Percentiles rank a stretch among this genome's conserved stretches.
Evolutionary conservation across 2,113 vertebrate species (phyloP).

Genomic region (Melanerpes aurifrons): DNA sequence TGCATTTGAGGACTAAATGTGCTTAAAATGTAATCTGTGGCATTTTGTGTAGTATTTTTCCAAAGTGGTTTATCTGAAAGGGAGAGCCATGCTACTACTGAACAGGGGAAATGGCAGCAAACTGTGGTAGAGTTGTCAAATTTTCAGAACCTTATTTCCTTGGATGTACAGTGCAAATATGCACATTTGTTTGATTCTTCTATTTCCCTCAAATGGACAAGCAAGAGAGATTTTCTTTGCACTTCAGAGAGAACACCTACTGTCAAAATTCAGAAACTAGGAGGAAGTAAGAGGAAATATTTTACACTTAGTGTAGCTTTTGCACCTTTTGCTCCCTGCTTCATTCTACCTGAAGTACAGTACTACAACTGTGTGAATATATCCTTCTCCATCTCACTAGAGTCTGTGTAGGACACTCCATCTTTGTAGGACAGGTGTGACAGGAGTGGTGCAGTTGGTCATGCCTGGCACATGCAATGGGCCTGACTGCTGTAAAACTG

Average conservation of each 20-base stretch:
- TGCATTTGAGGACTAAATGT: not conserved
- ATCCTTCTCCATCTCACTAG: not conserved
- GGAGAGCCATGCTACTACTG: not conserved
- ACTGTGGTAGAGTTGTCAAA: not conserved
- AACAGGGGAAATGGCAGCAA: not conserved
- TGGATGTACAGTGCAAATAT: not conserved
- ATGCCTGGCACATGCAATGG: not conserved
- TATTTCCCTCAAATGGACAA: not conserved
- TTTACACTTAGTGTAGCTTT: not conserved
- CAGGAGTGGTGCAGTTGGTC: not conserved
- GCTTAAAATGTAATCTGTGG: not conserved
- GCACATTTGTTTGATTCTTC: not conserved
- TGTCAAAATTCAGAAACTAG: not conserved
- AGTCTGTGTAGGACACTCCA: not conserved
- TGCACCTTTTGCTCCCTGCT: not conserved
- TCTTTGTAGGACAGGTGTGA: not conserved
- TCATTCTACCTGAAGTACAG: not conserved
- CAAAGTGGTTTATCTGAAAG: not conserved
- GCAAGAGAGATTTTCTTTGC: not conserved
- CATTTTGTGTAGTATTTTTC: not conserved
- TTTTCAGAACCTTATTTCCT: not conserved
- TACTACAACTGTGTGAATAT: not conserved
- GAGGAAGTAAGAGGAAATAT: not conserved
- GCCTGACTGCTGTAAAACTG: not conserved
- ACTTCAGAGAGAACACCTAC: not conserved